Conservation (phyloP, 2,888 invertebrate species). For the Isotomurus palustris region DNA sequence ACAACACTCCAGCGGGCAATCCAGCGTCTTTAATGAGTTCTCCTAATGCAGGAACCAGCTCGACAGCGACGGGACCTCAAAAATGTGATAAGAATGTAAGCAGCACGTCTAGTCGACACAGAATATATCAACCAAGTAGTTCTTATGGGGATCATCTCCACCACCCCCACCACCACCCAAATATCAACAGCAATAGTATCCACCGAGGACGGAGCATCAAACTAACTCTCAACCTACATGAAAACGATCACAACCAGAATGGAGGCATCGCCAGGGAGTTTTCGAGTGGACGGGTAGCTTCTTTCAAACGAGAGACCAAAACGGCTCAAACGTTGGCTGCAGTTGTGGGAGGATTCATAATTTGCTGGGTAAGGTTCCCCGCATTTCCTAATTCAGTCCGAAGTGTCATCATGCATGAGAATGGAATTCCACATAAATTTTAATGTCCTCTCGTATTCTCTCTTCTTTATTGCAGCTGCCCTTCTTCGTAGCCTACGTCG, state of each 20-base stretch:
- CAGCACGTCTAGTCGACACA: slow-evolving; percentile 8
- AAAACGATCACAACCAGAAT: slow-evolving; percentile 39
- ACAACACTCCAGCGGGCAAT: slow-evolving; percentile 34
- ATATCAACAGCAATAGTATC: slow-evolving; percentile 3
- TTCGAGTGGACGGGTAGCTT: slow-evolving; percentile 47
- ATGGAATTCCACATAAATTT: too few species aligned
- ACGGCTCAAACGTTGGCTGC: slow-evolving; percentile 81
- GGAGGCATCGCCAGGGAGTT: slow-evolving; percentile 35
- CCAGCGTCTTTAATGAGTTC: slow-evolving; percentile 35
- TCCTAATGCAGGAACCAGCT: slow-evolving; percentile 20
- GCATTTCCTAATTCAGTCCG: neutral
- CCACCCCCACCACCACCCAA: slow-evolving; percentile 7
- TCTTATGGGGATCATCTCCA: slow-evolving; percentile 13
- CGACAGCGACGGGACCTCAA: slow-evolving; percentile 7
- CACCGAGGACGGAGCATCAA: slow-evolving; percentile 35
- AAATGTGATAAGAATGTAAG: slow-evolving; percentile 13
- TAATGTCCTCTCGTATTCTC: too few species aligned
- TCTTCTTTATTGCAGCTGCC: slow-evolving; percentile 55
- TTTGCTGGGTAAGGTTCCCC: slow-evolving; percentile 62
- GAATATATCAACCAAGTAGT: slow-evolving; percentile 21
- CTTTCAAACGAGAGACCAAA: slow-evolving; percentile 72
- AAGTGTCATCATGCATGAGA: too few species aligned
- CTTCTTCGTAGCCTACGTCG: slow-evolving; percentile 75
- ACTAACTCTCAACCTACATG: slow-evolving; percentile 19
- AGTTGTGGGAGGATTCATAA: slow-evolving; percentile 80